Base-by-base conservation (phyloP, 1,140 invertebrate genomes). In the Venturia canescens region DNA sequence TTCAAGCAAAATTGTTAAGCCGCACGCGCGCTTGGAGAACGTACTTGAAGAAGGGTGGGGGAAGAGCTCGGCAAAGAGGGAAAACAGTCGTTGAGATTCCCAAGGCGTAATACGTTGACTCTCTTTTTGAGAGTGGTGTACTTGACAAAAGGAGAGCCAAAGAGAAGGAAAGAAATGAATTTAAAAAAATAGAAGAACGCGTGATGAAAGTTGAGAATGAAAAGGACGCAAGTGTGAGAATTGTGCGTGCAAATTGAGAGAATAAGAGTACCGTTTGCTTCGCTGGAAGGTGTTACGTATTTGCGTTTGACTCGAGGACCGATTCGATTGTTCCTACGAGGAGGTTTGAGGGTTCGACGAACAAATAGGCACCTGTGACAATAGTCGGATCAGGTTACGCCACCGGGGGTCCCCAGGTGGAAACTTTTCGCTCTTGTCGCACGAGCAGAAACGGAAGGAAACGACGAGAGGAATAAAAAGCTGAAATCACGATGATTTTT, bases 31-130 rank as follows among this genome's bases (percentile, higher is more conserved):
- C 87, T 57, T 18, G 38, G 38, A 13, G 38, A 44, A 9, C 7
- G 38, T 44, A 9, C 38, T 44, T 44, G 38, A 11, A 44, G n/a
- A n/a, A n/a, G n/a, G n/a, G n/a, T n/a, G n/a, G 3, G 38, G n/a
- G 18, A 9, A 57, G 53, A 84, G 86, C 86, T 86, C 87, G 86
- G 87, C 87, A 75, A 83, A 87, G 85, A 84, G 82, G 34, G 81
- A 87, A 89, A 89, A 89, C 86, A 88, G 84, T 89, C 84, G 86
- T 88, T 88, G 88, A 88, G 81, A 84, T 83, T 82, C 82, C 15
- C 78, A 82, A 85, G 84, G 78, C 83, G 84, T 82, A 82, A 86
- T 87, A 85, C 83, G 82, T 79, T 74, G 83, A 82, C 44, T 82
- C 72, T 80, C 53, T 60, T 69, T 44, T 44, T 31, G 67, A n/a